A percentile compares a stretch with the other conserved stretches of the same genome.
These are phyloP conservation scores for Neoarius graeffei DNA, from an alignment of 2,113 vertebrate species.

Conservation along the genomic window DNA sequence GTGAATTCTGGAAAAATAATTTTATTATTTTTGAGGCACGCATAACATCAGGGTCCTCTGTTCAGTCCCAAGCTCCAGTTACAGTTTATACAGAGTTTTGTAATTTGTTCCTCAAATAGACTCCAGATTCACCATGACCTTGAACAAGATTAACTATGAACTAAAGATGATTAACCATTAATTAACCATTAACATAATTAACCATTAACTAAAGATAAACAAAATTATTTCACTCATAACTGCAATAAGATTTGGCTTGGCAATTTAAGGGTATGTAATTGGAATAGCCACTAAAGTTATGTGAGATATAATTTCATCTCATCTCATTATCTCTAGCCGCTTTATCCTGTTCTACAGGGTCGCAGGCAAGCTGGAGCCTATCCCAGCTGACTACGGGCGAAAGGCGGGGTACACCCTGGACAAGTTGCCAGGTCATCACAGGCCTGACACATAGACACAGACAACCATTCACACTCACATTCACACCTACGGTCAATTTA, in stretches of 20 bases:
- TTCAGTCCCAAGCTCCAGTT: not conserved
- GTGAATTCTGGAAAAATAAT: not conserved
- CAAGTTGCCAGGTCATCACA: no score
- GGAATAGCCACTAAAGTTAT: not conserved
- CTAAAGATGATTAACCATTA: not conserved
- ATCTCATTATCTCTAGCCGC: no score
- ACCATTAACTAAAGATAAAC: no score
- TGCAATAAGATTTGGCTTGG: not conserved
- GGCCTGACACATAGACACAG: no score
- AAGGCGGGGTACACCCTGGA: no score
- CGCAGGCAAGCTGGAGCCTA: no score
- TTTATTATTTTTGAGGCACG: not conserved
- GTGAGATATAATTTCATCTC: not conserved
- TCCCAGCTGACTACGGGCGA: no score
- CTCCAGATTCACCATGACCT: not conserved
- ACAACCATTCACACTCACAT: no score
- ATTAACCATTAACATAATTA: no score
- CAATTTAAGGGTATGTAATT: not conserved
- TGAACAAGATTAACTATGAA: not conserved
- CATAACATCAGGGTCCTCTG: not conserved
- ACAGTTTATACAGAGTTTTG: not conserved
- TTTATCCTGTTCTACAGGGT: no score
- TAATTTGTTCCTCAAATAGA: not conserved
- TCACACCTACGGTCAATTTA: no score
- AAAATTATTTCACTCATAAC: not conserved